These are phyloP conservation scores for Latrodectus elegans DNA, from an alignment of 2,888 invertebrate species.

Conservation along the genomic window DNA sequence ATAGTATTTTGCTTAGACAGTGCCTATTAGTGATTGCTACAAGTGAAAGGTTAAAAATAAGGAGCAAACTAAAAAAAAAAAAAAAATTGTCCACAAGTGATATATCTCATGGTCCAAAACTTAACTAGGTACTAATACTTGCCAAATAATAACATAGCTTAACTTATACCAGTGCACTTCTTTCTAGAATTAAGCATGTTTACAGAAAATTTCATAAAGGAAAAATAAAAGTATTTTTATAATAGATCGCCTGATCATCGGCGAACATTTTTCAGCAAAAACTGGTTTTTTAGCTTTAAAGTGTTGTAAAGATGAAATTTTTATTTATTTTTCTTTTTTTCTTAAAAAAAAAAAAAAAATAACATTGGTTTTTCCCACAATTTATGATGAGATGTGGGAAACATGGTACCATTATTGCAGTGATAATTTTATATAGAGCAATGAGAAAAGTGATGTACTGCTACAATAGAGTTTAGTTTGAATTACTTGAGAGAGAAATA, in stretches of 20 bases:
- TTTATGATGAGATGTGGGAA: neutral
- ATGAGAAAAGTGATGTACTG: conserved; percentile 6
- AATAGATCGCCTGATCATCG: conserved; percentile 34
- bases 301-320: neutral
- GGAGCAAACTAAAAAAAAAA: conserved; percentile 3
- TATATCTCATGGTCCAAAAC: conserved; percentile 63
- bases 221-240: conserved; percentile 51
- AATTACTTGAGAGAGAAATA: conserved; percentile 9
- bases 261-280: neutral
- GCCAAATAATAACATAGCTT: conserved; percentile 59
- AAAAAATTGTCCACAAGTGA: conserved; percentile 59
- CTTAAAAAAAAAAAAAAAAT: neutral
- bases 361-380: neutral
- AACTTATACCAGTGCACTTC: conserved; percentile 55
- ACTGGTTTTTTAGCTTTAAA: conserved; percentile 3
- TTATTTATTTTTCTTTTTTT: neutral
- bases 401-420: neutral
- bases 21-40: conserved; percentile 17
- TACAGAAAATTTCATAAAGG: conserved; percentile 49
- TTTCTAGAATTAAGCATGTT: conserved; percentile 31
- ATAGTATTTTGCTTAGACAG: conserved; percentile 3
- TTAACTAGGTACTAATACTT: conserved; percentile 28
- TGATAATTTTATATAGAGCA: conserved; percentile 8
- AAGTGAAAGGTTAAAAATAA: neutral
- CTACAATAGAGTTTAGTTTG: conserved; percentile 57